Percentiles rank a stretch among this genome's conserved stretches.
These are phyloP conservation scores for Crotalus helleri DNA, from an alignment of 2,113 vertebrate genomes.

Conservation along the genomic window DNA sequence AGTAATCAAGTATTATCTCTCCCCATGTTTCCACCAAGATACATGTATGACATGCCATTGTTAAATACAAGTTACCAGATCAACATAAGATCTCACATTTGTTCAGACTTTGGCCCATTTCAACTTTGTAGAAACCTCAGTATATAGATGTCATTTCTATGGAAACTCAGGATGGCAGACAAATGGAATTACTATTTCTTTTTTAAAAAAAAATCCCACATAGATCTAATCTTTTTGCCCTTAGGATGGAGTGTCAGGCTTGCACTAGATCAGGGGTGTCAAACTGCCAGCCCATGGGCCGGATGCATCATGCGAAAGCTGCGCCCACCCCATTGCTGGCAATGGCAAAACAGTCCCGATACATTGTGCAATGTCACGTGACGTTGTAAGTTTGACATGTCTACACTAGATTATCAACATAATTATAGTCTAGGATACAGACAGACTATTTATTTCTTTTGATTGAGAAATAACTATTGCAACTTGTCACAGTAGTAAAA, in stretches of 20 bases:
- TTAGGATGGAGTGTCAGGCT: background rate
- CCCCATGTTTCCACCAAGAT: background rate
- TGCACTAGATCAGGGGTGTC: background rate
- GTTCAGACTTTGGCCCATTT: background rate
- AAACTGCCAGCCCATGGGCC: too few species aligned
- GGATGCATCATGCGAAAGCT: too few species aligned
- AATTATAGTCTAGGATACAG: constrained; percentile 24
- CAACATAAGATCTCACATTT: background rate
- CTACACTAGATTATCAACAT: background rate
- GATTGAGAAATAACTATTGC: constrained; percentile 17
- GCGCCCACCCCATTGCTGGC: too few species aligned
- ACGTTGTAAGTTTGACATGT: too few species aligned
- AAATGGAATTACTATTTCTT: background rate
- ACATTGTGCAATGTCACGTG: too few species aligned
- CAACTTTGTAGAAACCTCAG: background rate
- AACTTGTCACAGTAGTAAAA: background rate
- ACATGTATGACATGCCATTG: background rate
- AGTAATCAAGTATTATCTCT: background rate
- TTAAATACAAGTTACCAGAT: background rate
- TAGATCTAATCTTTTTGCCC: constrained; percentile 4
- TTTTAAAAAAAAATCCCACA: background rate
- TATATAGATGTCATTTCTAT: background rate
- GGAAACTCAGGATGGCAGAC: background rate
- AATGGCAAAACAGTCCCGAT: too few species aligned
- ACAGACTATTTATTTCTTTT: constrained; percentile 17